Evolutionary conservation across 2,797 vertebrate genomes (phyloP), one percentile per base, ranked within the genome.

Genomic region (Bovichtus variegatus): DNA sequence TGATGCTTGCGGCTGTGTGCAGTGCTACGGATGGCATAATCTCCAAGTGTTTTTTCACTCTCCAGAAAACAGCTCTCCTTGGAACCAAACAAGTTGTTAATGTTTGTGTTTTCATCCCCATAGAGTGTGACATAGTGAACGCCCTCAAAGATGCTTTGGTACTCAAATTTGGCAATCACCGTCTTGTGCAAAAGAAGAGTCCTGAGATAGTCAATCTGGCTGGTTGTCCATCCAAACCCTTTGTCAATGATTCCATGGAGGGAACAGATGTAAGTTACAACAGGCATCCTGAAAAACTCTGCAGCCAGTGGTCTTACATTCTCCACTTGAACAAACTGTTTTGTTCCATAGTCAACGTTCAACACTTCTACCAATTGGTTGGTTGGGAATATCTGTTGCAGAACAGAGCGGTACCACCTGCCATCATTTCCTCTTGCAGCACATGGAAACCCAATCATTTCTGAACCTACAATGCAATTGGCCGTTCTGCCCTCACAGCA

Each of bases 241-340:
- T 92, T 91, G 68, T 97, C 96, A 0, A 94, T 92, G 72, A 98
- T 58, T 29, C 97, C 97, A 49, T 96, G 95, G 46, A 99, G 92
- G 4, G 96, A 96, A 27, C 97, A 99, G 0, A 90, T 83, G 0
- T 97, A 99, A 0, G 98, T 99, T 41, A 99, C 94, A 47, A 99
- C 97, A 0, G 97, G 98, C 97, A 98, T 95, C 36, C 94, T 94
- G 46, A 98, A 96, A 65, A 96, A 98, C 66, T 98, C 96, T 0
- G 90, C 23, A 21, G 95, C 92, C 78, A 99, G 86, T 27, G 87
- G 89, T 76, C 93, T 92, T 50, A 99, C 75, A 68, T 96, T 92
- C 3, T 95, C 92, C 13, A 92, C 73, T 15, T 90, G 89, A 66
- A 98, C 95, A 12, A 96, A 86, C 44, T 96, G 96, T 78, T 97